These are phyloP conservation scores for Monodelphis domestica DNA, from an alignment of 2,797 vertebrate species.

Conservation along the genomic window DNA sequence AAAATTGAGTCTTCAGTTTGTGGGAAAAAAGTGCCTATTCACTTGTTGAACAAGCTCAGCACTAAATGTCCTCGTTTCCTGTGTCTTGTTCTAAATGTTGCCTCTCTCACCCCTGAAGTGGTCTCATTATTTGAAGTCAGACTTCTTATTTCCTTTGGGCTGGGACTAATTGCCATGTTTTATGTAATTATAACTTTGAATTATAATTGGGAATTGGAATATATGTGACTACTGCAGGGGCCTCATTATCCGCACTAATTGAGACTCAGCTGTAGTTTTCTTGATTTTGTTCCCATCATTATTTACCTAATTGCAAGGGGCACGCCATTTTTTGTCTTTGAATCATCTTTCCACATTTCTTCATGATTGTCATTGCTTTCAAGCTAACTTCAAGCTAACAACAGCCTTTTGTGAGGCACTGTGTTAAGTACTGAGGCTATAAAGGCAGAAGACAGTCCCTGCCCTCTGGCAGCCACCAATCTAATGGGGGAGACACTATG, in stretches of 20 bases:
- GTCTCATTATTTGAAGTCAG: background rate
- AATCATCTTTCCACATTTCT: background rate
- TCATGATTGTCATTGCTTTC: background rate
- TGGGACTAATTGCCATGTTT: background rate
- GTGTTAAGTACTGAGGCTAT: background rate
- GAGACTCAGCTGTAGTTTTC: background rate
- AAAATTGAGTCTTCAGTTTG: background rate
- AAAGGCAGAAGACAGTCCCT: background rate
- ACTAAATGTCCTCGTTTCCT: background rate
- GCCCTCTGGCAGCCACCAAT: background rate
- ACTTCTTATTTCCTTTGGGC: background rate
- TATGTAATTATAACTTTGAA: background rate
- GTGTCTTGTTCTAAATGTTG: too few species aligned
- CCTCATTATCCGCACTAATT: background rate
- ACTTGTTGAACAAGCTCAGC: background rate
- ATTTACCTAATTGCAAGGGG: background rate
- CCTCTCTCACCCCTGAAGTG: too few species aligned
- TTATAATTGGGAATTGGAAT: background rate
- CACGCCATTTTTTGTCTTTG: background rate
- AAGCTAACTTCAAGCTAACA: background rate
- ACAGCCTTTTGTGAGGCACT: background rate
- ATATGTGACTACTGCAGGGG: background rate
- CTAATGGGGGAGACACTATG: too few species aligned
- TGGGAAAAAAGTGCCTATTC: background rate
- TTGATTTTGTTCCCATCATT: background rate